A percentile compares a stretch with the other conserved stretches of the same genome.
Conservation (phyloP, 1,140 invertebrate genomes). For the Pseudomyrmex pallidus region DNA sequence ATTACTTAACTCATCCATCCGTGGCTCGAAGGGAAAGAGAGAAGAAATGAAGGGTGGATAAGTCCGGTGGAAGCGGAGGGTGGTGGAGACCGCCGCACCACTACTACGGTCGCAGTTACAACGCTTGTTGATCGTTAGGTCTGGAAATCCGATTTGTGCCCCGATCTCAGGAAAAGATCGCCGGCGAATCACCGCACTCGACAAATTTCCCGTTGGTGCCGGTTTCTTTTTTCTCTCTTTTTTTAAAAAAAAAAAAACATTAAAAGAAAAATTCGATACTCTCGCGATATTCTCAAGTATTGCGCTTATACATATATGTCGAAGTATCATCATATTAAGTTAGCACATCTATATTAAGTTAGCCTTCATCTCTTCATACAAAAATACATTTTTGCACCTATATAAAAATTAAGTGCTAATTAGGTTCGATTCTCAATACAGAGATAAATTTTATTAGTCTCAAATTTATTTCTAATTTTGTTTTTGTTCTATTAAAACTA, state of each 20-base stretch:
- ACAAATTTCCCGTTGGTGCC: conserved; percentile 33
- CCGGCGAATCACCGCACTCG: neutral
- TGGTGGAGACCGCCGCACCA: neutral
- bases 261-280: conserved; percentile 28
- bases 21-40: conserved; percentile 57
- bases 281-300: neutral
- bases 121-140: conserved; percentile 65
- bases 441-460: neutral
- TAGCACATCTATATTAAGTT: too few species aligned
- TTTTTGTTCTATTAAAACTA: too few species aligned
- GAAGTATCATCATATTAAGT: too few species aligned
- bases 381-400: too few species aligned
- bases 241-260: too few species aligned
- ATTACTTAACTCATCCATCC: conserved; percentile 69
- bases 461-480: neutral
- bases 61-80: neutral
- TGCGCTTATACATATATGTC: too few species aligned
- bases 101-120: conserved; percentile 40
- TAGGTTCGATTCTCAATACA: neutral
- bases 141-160: conserved; percentile 58
- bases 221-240: neutral
- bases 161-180: conserved; percentile 13
- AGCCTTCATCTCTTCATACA: too few species aligned
- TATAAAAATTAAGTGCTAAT: neutral
- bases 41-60: conserved; percentile 43